A percentile compares a stretch with the other conserved stretches of the same genome.
Conservation (phyloP, 2,797 vertebrate genomes). For the Gallinago stenura region DNA sequence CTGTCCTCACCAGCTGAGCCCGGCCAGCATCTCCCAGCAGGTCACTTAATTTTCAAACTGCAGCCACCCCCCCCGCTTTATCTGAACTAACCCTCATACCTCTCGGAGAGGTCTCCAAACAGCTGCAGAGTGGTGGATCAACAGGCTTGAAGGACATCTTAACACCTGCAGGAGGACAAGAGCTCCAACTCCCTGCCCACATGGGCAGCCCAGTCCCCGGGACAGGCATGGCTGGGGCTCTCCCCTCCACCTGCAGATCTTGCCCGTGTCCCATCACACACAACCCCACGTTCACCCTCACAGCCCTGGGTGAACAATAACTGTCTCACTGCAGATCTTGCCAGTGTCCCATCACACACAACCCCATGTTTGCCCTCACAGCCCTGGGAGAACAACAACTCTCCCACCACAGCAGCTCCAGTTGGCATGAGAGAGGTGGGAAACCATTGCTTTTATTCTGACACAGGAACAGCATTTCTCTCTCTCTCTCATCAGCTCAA, state of each 20-base stretch:
- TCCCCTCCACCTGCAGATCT: not conserved
- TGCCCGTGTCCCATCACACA: not conserved
- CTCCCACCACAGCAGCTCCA: not conserved
- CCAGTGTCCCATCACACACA: not conserved
- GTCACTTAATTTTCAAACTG: not conserved
- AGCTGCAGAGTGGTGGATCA: not conserved
- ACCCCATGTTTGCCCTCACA: not conserved
- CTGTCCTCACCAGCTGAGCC: not conserved
- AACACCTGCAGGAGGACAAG: not conserved
- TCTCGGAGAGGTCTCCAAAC: not conserved
- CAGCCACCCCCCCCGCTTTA: not conserved
- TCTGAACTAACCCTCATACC: not conserved
- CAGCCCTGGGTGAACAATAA: not conserved
- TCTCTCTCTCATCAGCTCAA: not conserved
- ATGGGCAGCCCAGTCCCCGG: rapidly evolving
- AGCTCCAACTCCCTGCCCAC: not conserved
- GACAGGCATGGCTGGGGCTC: not conserved
- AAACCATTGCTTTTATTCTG: not conserved
- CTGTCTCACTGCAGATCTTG: not conserved
- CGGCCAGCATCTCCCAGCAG: not conserved
- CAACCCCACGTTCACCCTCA: not conserved
- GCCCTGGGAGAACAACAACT: not conserved
- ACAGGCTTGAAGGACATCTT: not conserved
- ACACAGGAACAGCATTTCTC: not conserved
- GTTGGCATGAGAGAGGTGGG: not conserved